Percentiles rank a stretch among this genome's conserved stretches.
phyloP scores from a whole-genome alignment of 2,888 invertebrate genomes.

The Anthrax anthrax region DNA sequence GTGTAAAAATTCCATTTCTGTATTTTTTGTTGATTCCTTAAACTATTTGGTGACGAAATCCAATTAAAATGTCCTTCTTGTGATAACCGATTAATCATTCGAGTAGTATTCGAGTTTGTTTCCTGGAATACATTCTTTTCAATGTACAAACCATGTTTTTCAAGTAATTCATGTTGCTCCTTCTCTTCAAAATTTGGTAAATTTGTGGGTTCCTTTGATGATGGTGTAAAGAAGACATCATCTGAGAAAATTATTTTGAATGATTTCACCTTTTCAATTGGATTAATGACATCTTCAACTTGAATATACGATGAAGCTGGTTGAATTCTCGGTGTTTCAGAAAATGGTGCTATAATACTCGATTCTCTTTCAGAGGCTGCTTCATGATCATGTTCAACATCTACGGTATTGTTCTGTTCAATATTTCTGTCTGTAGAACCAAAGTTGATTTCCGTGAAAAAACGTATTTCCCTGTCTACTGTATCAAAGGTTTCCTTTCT shows the following conservation, averaged over 20 bases:
- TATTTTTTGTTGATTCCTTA: constrained; percentile 2
- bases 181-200: constrained; percentile 4
- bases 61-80: constrained; percentile 14
- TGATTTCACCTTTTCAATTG: constrained; percentile 12
- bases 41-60: constrained; percentile 1
- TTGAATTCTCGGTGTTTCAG: constrained; percentile 13
- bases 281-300: constrained; percentile 20
- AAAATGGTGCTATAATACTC: constrained; percentile 31
- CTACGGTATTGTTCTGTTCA: background rate
- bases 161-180: background rate
- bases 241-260: constrained; percentile 15
- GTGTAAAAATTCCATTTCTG: constrained; percentile 4
- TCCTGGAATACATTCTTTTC: background rate
- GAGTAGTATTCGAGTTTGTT: constrained; percentile 11
- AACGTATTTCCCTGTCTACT: background rate
- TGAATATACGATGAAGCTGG: constrained; percentile 25
- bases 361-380: background rate
- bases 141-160: constrained; percentile 11
- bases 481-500: background rate
- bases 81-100: constrained; percentile 26
- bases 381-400: background rate
- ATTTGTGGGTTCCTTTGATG: constrained; percentile 2
- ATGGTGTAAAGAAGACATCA: constrained; percentile 18
- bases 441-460: constrained; percentile 1
- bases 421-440: background rate